phyloP scores from a whole-genome alignment of 2,888 invertebrate species.

The Sussaba pulchella region DNA sequence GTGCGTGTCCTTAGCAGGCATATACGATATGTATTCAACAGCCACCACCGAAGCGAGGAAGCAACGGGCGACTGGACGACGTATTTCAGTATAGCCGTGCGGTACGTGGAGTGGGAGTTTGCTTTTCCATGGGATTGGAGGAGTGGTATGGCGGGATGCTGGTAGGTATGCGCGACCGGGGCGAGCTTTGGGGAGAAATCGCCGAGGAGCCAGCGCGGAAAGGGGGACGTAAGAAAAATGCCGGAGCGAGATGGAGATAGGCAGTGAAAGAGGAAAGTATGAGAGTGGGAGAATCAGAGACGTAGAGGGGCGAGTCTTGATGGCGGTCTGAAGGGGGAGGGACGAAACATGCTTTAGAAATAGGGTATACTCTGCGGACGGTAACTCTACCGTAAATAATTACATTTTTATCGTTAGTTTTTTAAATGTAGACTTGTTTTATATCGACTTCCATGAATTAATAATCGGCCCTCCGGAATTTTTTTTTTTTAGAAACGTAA shows the following conservation, averaged over 20 bases:
- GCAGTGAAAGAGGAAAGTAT: conserved; percentile 27
- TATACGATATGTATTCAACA: conserved; percentile 48
- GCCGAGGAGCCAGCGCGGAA: conserved; percentile 58
- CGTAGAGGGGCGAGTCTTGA: conserved; percentile 15
- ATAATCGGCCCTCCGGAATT: too few species aligned
- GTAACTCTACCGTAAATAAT: background rate
- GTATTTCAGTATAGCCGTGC: conserved; percentile 33
- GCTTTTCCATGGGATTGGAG: conserved; percentile 31
- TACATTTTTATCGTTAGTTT: background rate
- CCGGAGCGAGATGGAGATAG: conserved; percentile 65
- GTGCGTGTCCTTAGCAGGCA: conserved; percentile 51
- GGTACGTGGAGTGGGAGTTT: conserved; percentile 41
- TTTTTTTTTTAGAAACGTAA: too few species aligned
- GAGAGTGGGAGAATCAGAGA: conserved; percentile 29
- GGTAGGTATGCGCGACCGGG: conserved; percentile 48
- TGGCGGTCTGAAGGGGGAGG: conserved; percentile 12
- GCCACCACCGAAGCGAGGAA: conserved; percentile 44
- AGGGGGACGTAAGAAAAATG: conserved; percentile 80
- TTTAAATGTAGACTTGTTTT: background rate
- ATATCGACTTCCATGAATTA: too few species aligned
- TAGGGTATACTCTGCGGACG: background rate
- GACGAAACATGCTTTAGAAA: conserved; percentile 1
- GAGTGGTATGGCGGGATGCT: conserved; percentile 21
- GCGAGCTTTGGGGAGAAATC: conserved; percentile 56
- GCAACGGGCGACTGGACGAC: conserved; percentile 42